Evolutionary conservation across 2,888 invertebrate genomes (phyloP), one percentile per base, ranked within the genome.

Genomic region (Eupithecia insigniata): DNA sequence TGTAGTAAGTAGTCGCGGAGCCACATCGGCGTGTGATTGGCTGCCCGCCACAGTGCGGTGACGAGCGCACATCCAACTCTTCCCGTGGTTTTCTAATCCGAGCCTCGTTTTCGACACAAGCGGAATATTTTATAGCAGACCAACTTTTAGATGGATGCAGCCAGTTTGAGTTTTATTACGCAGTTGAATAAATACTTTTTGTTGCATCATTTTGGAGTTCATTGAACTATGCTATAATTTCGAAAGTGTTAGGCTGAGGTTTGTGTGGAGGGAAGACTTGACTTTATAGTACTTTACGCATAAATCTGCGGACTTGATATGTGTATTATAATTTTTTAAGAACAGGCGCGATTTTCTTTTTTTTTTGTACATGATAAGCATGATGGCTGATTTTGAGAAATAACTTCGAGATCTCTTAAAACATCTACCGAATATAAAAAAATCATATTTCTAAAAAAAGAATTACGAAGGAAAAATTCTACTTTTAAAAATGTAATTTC

Each of bases 41-140:
- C 82, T 80, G 66, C 71, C 65, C 74, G 81, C 83, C 81, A 75
- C 83, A 81, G 72, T 78, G 83, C 75, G 81, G 80, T 78, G 76
- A 74, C 71, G 77, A 73, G 74, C 81, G 81, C 82, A 81, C 82
- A 83, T 80, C 73, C 81, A 89, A 88, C 89, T 91, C 90, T 89
- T 36, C 68, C 58, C 83, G 91, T 80, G 90, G 91, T 89, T 91
- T 90, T 88, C 91, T 92, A 92, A 90, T 89, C 89, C 84, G 80
- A 82, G 81, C 83, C 83, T 79, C 85, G 84, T 83, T 87, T 85
- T 81, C 81, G 81, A 83, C 76, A 83, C 75, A 77, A 77, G 69
- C 76, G 77, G 79, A 82, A 81, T 78, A 84, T 79, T 81, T 78
- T 80, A 83, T 80, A 73, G 55, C 30, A 64, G 30, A 5, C 69